Evolutionary conservation across 2,888 invertebrate genomes (phyloP), one percentile per base, ranked within the genome.

Genomic region (Neoaliturus tenellus): DNA sequence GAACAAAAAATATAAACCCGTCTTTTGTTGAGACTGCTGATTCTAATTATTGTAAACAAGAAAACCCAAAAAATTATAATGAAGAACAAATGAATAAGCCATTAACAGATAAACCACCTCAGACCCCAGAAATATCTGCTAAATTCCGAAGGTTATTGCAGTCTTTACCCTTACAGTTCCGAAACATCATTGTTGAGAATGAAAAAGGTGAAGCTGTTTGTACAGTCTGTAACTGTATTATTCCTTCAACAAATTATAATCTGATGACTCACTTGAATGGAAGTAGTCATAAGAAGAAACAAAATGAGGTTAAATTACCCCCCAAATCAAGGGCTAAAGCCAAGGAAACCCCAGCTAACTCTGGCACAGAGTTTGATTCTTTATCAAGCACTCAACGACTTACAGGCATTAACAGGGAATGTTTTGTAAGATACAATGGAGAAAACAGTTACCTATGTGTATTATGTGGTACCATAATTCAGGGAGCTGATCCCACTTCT

Each of bases 211-310:
- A 69, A 23, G 35, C 14, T 2, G 14, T 23, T 6, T 69, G 69
- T 69, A 23, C 33, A 69, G 31, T 69, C 4, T 69, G 69, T 35
- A 69, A 69, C 5, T 69, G 69, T 35, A 39, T 20, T 14, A 69
- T 69, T 20, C 69, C 69, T 14, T 1, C 69, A 69, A 20, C 69
- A 23, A 69, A n/a, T 1, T 69, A 69, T 35, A 69, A 69, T 39
- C 1, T 69, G 10, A 69, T 20, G 3, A 69, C 69, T 6, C 69
- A 69, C 14, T 39, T 69, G 12, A n/a, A 20, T 20, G 69, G 69
- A 25, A 39, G 17, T 39, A 69, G 23, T 35, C 69, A 69, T 31
- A 69, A 69, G 28, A 69, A 69, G 33, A 69, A 69, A 35, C 28
- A 69, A 39, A 39, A 69, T 69, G 39, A 69, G 23, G 12, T 6